Percentiles rank a stretch among this genome's conserved stretches.
These are phyloP conservation scores for Ditylenchus dipsaci DNA, from an alignment of 1,140 invertebrate species.

Conservation along the genomic window DNA sequence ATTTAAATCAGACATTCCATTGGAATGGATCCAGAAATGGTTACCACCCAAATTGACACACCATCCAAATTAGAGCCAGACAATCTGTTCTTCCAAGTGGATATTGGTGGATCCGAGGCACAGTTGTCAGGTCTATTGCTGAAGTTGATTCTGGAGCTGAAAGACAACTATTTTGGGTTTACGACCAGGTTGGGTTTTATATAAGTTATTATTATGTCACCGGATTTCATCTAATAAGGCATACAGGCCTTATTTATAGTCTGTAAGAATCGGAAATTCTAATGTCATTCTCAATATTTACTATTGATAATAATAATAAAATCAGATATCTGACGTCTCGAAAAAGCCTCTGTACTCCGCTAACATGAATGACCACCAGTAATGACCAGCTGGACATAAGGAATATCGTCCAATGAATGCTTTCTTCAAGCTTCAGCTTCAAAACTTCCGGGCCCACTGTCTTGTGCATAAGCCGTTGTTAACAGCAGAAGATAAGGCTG, in stretches of 20 bases:
- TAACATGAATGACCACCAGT: slow-evolving; percentile 20
- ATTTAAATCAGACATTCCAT: slow-evolving; percentile 42
- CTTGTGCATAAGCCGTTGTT: slow-evolving; percentile 5
- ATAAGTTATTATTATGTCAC: background rate
- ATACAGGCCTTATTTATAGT: background rate
- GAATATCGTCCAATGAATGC: slow-evolving; percentile 60
- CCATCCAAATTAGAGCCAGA: slow-evolving; percentile 32
- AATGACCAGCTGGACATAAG: slow-evolving; percentile 47
- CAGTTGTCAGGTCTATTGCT: slow-evolving; percentile 44
- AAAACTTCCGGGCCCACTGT: slow-evolving; percentile 61
- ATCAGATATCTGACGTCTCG: slow-evolving; percentile 41
- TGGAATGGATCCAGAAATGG: slow-evolving; percentile 20
- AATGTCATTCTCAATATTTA: background rate
- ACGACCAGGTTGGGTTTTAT: slow-evolving; percentile 38
- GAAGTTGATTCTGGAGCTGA: slow-evolving; percentile 43
- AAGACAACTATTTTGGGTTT: slow-evolving; percentile 56
- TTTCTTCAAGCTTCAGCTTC: slow-evolving; percentile 59
- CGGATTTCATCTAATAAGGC: too few relatives aligned
- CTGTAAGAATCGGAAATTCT: background rate
- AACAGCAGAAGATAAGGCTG: slow-evolving; percentile 11
- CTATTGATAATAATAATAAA: background rate
- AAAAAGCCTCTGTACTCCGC: slow-evolving; percentile 25
- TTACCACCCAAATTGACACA: slow-evolving; percentile 14
- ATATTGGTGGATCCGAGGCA: slow-evolving; percentile 45
- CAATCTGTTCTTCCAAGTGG: slow-evolving; percentile 26